Base-by-base conservation (phyloP, 2,113 vertebrate genomes). In the Albula glossodonta region DNA sequence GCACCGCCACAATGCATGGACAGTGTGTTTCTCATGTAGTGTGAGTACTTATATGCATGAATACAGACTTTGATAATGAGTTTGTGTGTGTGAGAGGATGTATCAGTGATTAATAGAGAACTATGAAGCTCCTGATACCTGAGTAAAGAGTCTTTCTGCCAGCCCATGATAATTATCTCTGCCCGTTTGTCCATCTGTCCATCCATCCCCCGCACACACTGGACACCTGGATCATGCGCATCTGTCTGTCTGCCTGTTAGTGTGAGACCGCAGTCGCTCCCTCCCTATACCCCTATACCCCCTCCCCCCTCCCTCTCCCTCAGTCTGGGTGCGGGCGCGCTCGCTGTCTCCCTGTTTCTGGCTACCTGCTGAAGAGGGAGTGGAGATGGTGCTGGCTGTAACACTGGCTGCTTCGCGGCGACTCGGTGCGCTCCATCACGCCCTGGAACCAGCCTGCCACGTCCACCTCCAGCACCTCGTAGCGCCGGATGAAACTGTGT, bases 401-500 rank as follows among this genome's bases (percentile, higher is more conserved):
- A 94, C 95, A 97, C 89, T 96, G 95, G 85, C 96, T 98, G 84
- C 96, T 97, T 90, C 97, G 96, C 0, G 97, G 98, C 0, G 98
- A 98, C 93, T 99, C 98, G 1, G 98, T 99, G 90, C 94, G 94
- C 86, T 98, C 98, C 97, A 99, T 99, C 91, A 99, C 96, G 0
- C 96, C 95, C 95, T 98, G 97, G 93, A 99, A 99, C 98, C 98
- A 99, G 74, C 97, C 96, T 0, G 97, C 97, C 90, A 99, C 98
- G 1, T 99, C 98, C 89, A 99, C 97, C 52, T 97, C 97, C 85
- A 97, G 93, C 84, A 96, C 97, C 94, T 99, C 97, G 0, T 98
- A 99, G 89, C 94, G 98, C 78, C 94, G 96, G 92, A 99, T 97
- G 94, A 99, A 99, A 87, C 90, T 97, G 92, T 98, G 98, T 91